Conservation (phyloP, 2,113 vertebrate genomes). For the Pleuronectes platessa region DNA sequence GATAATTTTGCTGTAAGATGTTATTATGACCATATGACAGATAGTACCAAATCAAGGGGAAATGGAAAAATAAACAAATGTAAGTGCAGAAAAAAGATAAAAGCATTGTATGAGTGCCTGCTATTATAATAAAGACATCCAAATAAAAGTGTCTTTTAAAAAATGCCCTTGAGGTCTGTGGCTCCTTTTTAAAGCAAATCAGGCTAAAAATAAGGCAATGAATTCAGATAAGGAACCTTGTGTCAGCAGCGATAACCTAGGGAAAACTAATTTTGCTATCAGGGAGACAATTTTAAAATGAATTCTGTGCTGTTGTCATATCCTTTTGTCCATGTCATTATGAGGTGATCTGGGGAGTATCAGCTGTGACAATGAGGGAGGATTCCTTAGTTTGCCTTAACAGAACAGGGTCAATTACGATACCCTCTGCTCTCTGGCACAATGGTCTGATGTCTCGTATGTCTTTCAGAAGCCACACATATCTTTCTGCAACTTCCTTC, state of each 20-base stretch:
- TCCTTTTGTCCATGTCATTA: slow-evolving; percentile 75
- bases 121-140: slow-evolving; percentile 39
- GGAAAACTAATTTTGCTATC: slow-evolving; percentile 76
- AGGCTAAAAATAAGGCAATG: slow-evolving; percentile 72
- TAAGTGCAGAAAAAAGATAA: not conserved
- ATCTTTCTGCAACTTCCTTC: slow-evolving; percentile 56
- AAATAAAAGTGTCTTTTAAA: slow-evolving; percentile 9
- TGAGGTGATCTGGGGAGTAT: slow-evolving; percentile 72
- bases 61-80: not conserved
- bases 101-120: slow-evolving; percentile 21
- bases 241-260: slow-evolving; percentile 74
- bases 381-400: slow-evolving; percentile 52
- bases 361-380: slow-evolving; percentile 60
- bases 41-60: not conserved
- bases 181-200: slow-evolving; percentile 63
- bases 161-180: slow-evolving; percentile 59
- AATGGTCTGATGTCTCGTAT: slow-evolving; percentile 25
- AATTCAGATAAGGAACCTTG: slow-evolving; percentile 74
- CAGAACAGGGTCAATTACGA: slow-evolving; percentile 66
- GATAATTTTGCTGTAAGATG: no score
- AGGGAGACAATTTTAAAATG: slow-evolving; percentile 73
- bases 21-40: no score
- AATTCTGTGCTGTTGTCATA: slow-evolving; percentile 71
- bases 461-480: slow-evolving; percentile 47
- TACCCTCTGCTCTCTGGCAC: slow-evolving; percentile 57